Evolutionary conservation across 2,113 vertebrate species (phyloP), one percentile per base, ranked within the genome.

Genomic region (Tupaia chinensis): DNA sequence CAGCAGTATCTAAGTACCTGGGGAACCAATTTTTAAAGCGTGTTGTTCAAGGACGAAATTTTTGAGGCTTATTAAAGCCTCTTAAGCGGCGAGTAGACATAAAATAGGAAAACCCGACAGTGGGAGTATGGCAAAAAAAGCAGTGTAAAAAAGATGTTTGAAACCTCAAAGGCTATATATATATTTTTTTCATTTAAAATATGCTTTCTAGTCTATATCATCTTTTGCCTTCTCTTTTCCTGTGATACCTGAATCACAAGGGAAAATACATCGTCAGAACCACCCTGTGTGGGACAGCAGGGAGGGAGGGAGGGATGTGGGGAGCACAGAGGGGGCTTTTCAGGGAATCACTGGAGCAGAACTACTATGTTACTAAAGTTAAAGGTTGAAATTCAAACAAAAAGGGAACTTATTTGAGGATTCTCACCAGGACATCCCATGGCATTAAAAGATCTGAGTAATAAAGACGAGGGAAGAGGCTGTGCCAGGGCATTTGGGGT

Each of bases 211-310:
- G 44, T 93, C 14, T 84, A 1, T 58, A 29, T 84, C 20, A 60
- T n/a, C 20, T 25, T 86, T 96, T 90, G 9, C 10, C 89, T 94
- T 81, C 53, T 77, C 34, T 82, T 32, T 81, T 79, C 25, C 54
- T 4, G 4, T 79, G n/a, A 85, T 58, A 79, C 73, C 22, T 84
- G 63, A 82, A 87, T 78, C 60, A 80, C 68, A 87, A 73, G 65
- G 22, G 32, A 10, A 69, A 73, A 29, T 83, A 32, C 68, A 54
- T 79, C 66, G 6, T 91, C 54, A 81, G 27, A 77, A 32, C 9
- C 69, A 7, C 8, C 22, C 7, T 34, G 11, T 23, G 20, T 78
- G 60, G 65, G 9, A 54, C 14, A 17, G 68, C 15, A 63, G 58
- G 23, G 15, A 78, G 70, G 20, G 23, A 63, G 44, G 10, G 7